Evolutionary conservation across 2,888 invertebrate species (phyloP), one percentile per base, ranked within the genome.

Genomic region (Euclidia mi): DNA sequence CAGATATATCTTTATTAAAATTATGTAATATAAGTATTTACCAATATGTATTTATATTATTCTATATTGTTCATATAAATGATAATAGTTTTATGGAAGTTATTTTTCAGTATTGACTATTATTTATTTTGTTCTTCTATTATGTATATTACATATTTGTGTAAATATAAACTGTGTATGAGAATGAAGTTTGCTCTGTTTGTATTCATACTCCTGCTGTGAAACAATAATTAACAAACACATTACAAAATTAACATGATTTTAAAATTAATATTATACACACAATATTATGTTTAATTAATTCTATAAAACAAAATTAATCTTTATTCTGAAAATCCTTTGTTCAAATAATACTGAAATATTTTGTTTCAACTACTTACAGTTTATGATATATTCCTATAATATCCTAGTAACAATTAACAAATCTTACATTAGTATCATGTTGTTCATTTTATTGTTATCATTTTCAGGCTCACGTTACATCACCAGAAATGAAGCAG

Each of bases 401-500:
- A n/a, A n/a, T n/a, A 12, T 34, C 7, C 14, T 34, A 15, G 14
- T 34, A 34, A 6, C 11, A 11, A 2, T 32, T 3, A 32, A n/a
- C 25, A 12, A 18, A 11, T 37, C 9, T 18, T 18, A 17, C 17
- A 20, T 0, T 34, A 14, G 11, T 28, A 28, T 14, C 25, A 35
- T 34, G 3, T 34, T 49, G 32, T 60, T 56, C 55, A 52, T 43
- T 43, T 47, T 35, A 6, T 46, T 45, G 12, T 70, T 73, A 69
- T 53, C 71, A 50, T 67, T 94, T 95, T 64, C 94, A 95, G 95
- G 95, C 90, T 85, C 95, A 95, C 91, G 83, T 90, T 81, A 80
- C 93, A 69, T 84, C 94, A 78, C 92, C 94, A 84, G 95, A 95
- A 88, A 95, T 95, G 95, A 95, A 95, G 91, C 95, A 95, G 94